A percentile compares a stretch with the other conserved stretches of the same genome.
Conservation (phyloP, 2,113 vertebrate genomes). For the Mastomys coucha region DNA sequence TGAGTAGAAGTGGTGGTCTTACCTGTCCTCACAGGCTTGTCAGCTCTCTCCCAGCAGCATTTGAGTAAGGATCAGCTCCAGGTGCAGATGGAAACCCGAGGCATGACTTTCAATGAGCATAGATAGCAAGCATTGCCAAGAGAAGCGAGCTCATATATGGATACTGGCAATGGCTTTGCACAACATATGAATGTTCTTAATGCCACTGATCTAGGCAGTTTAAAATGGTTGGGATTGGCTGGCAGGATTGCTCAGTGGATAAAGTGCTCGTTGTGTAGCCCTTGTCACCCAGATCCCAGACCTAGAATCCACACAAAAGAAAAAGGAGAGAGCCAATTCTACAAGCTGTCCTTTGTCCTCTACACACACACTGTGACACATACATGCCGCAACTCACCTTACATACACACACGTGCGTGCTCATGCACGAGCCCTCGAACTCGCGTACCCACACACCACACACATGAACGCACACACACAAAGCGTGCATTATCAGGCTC, state of each 20-base stretch:
- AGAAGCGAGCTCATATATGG: background rate
- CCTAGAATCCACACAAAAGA: background rate
- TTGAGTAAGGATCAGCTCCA: too few species aligned
- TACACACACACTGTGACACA: background rate
- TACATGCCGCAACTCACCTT: too few species aligned
- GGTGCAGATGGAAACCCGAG: too few species aligned
- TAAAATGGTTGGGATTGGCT: background rate
- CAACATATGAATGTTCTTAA: too few species aligned
- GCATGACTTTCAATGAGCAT: background rate
- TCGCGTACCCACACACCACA: too few species aligned
- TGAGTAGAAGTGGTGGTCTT: too few species aligned
- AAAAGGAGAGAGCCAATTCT: background rate
- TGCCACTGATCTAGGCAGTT: background rate
- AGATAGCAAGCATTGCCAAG: background rate
- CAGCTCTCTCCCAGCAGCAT: too few species aligned
- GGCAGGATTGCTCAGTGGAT: background rate
- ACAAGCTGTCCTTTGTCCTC: background rate
- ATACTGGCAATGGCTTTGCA: background rate
- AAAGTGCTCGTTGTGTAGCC: rapidly evolving
- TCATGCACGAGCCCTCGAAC: too few species aligned
- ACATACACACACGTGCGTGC: background rate
- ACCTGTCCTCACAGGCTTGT: too few species aligned
- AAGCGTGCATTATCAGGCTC: background rate
- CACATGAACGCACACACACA: background rate
- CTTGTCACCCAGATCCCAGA: background rate